Evolutionary conservation across 2,797 vertebrate genomes (phyloP).

Genomic region (Heliangelus exortis): DNA sequence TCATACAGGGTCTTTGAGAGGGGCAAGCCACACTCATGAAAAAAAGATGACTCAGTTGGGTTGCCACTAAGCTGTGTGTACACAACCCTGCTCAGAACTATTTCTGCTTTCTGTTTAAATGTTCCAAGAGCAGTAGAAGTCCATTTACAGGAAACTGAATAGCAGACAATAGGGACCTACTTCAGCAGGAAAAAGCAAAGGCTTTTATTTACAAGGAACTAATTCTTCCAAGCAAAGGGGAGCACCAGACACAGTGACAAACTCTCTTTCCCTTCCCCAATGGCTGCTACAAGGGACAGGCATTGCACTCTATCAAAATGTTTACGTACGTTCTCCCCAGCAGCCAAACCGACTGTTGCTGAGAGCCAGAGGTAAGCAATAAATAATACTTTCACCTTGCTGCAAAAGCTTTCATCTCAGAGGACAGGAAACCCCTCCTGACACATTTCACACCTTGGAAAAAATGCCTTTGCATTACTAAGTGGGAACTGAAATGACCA

Average conservation of each 20-base stretch:
- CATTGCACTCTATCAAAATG: neutral
- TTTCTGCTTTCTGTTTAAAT: constrained; percentile 30
- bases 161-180: constrained; percentile 32
- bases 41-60: neutral
- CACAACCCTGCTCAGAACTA: neutral
- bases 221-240: neutral
- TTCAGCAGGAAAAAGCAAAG: constrained; percentile 50
- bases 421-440: neutral
- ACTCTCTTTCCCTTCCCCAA: neutral
- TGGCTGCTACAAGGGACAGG: neutral
- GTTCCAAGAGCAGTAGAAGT: constrained; percentile 15
- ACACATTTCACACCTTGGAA: neutral
- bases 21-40: neutral
- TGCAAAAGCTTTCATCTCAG: neutral
- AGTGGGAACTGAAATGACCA: neutral
- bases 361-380: neutral
- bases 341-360: neutral
- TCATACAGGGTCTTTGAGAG: neutral
- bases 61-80: neutral
- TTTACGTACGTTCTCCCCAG: neutral
- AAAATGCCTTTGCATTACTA: neutral
- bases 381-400: constrained; percentile 29
- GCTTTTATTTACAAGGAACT: constrained; percentile 33
- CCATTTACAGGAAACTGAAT: constrained; percentile 54
- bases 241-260: neutral